Evolutionary conservation across 2,888 invertebrate genomes (phyloP), one percentile per base, ranked within the genome.

Genomic region (Biston betularia): DNA sequence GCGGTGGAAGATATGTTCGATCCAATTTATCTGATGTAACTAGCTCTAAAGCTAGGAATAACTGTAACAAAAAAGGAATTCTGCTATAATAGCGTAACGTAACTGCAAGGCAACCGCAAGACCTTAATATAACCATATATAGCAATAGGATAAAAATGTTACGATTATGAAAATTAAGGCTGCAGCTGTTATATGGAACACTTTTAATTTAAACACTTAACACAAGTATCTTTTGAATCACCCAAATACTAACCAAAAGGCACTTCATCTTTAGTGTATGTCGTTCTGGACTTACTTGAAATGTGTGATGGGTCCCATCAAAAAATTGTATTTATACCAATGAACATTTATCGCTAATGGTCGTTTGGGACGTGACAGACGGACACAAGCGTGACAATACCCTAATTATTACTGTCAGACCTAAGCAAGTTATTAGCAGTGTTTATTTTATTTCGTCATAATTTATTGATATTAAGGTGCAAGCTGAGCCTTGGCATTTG

Each of bases 341-440:
- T 71, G 76, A 81, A 82, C 79, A 87, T 83, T 82, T 80, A 75
- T 79, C 74, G 75, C 77, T 87, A 87, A 89, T 86, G 72, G 80
- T 82, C 76, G 75, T 79, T 81, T 76, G 66, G 72, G 75, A 88
- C 90, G 89, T 91, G 90, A 89, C 84, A 85, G 83, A 79, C 75
- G 74, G 81, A 86, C 85, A 76, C 68, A 79, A 80, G 73, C 90
- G 89, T 92, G 90, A 91, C 91, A 91, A 85, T 83, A 79, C 75
- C 77, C 81, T 89, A 90, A 91, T 89, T 87, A 84, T 85, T 79
- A 83, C 86, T 89, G 90, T 91, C 89, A 85, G 68, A 76, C 74
- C 74, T 79, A 77, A 81, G 75, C 81, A 81, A 85, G 81, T 79
- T 83, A 85, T 86, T 84, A 88, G 76, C 72, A 75, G 77, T 85